phyloP scores from a whole-genome alignment of 53 echinoderm and acorn worm species.

The Mesocentrotus franciscanus region DNA sequence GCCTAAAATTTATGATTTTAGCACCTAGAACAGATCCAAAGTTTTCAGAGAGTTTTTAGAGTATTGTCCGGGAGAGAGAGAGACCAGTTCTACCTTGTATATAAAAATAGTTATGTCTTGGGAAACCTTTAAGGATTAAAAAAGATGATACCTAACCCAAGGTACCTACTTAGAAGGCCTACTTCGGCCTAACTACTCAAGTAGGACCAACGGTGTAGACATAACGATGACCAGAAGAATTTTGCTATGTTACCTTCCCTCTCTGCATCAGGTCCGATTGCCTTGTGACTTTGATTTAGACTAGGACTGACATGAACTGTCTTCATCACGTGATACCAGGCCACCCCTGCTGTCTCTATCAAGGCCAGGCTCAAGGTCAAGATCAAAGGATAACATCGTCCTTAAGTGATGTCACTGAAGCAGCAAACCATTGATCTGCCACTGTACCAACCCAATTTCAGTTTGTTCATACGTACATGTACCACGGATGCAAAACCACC shows the following conservation, averaged over 20 bases:
- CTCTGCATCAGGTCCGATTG: neutral
- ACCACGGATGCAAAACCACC: neutral
- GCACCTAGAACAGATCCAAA: neutral
- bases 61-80: neutral
- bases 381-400: neutral
- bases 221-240: neutral
- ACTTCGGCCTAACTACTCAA: neutral
- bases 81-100: neutral
- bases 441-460: neutral
- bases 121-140: neutral
- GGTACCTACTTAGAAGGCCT: neutral
- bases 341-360: too few relatives aligned
- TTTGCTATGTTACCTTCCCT: neutral
- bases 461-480: neutral
- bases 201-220: neutral
- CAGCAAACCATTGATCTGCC: neutral
- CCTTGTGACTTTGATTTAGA: neutral
- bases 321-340: too few relatives aligned
- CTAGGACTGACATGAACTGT: neutral
- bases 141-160: neutral
- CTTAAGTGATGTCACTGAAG: neutral
- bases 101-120: neutral
- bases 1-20: neutral
- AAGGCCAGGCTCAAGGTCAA: neutral
- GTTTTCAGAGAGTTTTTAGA: neutral